These are phyloP conservation scores for Tachina lurida DNA, from an alignment of 2,888 invertebrate genomes.

Conservation along the genomic window DNA sequence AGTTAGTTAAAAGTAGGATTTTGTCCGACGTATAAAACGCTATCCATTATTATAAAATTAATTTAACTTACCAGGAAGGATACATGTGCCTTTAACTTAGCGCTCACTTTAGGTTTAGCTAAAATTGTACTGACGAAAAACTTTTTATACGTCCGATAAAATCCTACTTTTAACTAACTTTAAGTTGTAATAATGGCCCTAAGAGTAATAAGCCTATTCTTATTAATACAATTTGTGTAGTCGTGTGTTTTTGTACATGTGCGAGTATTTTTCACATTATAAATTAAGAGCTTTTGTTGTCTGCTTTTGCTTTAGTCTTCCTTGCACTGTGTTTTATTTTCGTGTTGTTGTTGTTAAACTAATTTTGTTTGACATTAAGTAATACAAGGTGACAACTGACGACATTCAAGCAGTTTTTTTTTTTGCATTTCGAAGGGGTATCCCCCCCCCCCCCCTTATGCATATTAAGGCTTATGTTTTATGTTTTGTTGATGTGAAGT, in stretches of 20 bases:
- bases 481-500: conserved; percentile 16
- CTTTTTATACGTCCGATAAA: too few relatives aligned
- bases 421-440: conserved; percentile 15
- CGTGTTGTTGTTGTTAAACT: conserved; percentile 67
- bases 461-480: neutral
- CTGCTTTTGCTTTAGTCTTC: neutral
- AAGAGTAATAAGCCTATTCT: conserved; percentile 59
- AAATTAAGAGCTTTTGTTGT: conserved; percentile 65
- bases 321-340: neutral
- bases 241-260: conserved; percentile 18
- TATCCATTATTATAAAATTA: too few relatives aligned
- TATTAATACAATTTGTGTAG: conserved; percentile 32
- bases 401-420: conserved; percentile 74
- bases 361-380: conserved; percentile 77
- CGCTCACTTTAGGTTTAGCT: too few relatives aligned
- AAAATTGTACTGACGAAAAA: too few relatives aligned
- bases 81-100: too few relatives aligned
- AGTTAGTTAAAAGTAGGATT: too few relatives aligned
- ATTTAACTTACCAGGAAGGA: too few relatives aligned
- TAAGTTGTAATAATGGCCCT: too few relatives aligned
- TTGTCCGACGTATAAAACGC: too few relatives aligned
- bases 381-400: conserved; percentile 77
- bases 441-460: conserved; percentile 13
- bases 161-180: too few relatives aligned
- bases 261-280: conserved; percentile 47